Percentiles rank a stretch among this genome's conserved stretches.
These are phyloP conservation scores for Tetrao urogallus DNA, from an alignment of 2,113 vertebrate species.

Conservation along the genomic window DNA sequence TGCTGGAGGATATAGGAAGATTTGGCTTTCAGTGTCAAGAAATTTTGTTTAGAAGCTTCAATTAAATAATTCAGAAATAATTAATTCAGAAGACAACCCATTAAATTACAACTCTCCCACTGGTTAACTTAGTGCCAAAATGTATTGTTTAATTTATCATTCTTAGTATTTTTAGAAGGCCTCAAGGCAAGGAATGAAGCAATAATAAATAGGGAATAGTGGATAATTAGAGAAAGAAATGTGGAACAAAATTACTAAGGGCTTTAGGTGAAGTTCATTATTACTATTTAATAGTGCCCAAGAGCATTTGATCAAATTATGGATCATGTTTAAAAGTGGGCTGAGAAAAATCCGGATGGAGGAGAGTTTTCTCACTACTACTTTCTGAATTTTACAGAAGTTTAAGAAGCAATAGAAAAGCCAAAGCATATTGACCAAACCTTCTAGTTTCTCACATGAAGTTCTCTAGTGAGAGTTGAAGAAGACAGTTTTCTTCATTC, in stretches of 20 bases:
- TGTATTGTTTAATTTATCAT: conserved; percentile 87
- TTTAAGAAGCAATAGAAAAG: conserved; percentile 1
- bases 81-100: conserved; percentile 85
- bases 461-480: background rate
- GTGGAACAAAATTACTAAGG: conserved; percentile 87
- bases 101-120: conserved; percentile 84
- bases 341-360: conserved; percentile 71
- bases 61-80: conserved; percentile 86
- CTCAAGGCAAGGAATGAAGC: conserved; percentile 83
- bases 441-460: background rate
- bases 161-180: conserved; percentile 85
- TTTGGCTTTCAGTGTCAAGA: conserved; percentile 60
- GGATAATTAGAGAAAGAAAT: conserved; percentile 86
- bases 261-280: conserved; percentile 88
- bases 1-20: background rate
- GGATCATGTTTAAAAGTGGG: conserved; percentile 80
- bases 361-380: conserved; percentile 40
- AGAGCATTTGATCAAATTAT: conserved; percentile 85
- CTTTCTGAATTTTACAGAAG: conserved; percentile 52
- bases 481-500: background rate
- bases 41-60: conserved; percentile 79
- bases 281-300: conserved; percentile 86
- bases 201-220: conserved; percentile 87
- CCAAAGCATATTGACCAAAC: conserved; percentile 17
- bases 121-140: conserved; percentile 83